Percentiles rank a stretch among this genome's conserved stretches.
phyloP scores from a whole-genome alignment of 92 coral and sea anemone species.

The Plumapathes pennacea region DNA sequence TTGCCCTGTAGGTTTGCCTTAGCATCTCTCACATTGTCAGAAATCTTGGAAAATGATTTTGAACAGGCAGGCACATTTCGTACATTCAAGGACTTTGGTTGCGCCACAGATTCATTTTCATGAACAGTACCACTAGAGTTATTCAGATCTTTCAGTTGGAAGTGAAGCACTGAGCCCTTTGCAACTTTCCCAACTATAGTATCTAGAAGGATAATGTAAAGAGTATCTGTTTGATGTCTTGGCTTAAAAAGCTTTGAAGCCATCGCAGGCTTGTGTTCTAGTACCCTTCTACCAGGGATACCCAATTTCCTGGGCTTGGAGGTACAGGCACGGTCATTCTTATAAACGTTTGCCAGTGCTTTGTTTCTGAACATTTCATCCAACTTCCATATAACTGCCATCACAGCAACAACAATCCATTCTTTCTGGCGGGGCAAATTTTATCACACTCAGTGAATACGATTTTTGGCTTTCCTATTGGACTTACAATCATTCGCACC shows the following conservation, averaged over 20 bases:
- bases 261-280: slow-evolving; percentile 56
- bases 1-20: too few species aligned
- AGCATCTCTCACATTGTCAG: too few species aligned
- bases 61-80: too few species aligned
- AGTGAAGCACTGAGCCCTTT: slow-evolving; percentile 57
- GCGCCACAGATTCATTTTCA: too few species aligned
- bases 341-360: neutral
- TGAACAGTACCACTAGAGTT: slow-evolving; percentile 4
- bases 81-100: too few species aligned
- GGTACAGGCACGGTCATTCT: slow-evolving; percentile 50
- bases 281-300: slow-evolving; percentile 61
- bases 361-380: slow-evolving; percentile 65
- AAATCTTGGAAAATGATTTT: too few species aligned
- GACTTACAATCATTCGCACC: slow-evolving; percentile 42
- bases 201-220: slow-evolving; percentile 27
- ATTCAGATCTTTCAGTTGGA: slow-evolving; percentile 53
- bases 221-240: slow-evolving; percentile 42
- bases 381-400: slow-evolving; percentile 63
- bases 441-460: slow-evolving; percentile 47
- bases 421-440: slow-evolving; percentile 57
- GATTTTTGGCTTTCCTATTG: slow-evolving; percentile 55
- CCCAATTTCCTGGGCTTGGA: slow-evolving; percentile 77
- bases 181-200: slow-evolving; percentile 44
- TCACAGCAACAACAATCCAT: slow-evolving; percentile 51
- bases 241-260: slow-evolving; percentile 55